Conservation (phyloP, 2,797 vertebrate genomes). For the Sebastes diploproa region DNA sequence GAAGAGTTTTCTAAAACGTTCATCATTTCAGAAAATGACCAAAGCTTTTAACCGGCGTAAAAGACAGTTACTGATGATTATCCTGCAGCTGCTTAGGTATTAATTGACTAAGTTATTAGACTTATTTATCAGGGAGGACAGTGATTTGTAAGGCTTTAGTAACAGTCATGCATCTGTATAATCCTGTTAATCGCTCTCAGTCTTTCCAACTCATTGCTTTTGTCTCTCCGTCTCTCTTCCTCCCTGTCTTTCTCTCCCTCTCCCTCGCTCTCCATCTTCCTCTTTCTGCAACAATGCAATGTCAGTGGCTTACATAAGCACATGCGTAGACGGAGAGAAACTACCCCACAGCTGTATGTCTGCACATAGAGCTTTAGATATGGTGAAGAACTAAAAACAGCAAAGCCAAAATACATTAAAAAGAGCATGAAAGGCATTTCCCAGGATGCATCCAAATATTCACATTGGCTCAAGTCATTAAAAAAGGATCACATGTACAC, state of each 20-base stretch:
- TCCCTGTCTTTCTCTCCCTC: not conserved
- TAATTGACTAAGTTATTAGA: conserved; percentile 44
- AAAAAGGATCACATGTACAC: conserved; percentile 16
- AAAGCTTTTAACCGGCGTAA: not conserved
- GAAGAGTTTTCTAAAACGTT: not conserved
- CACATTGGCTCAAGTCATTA: not conserved
- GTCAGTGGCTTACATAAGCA: conserved; percentile 54
- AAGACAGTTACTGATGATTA: not conserved
- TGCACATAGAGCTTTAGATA: not conserved
- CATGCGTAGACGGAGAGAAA: conserved; percentile 8
- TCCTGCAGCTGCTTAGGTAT: conserved; percentile 8
- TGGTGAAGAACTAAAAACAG: not conserved
- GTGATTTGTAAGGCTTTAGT: conserved; percentile 35
- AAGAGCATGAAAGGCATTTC: not conserved
- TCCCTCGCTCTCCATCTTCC: not conserved
- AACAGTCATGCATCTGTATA: conserved; percentile 43
- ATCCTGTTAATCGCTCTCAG: conserved; percentile 47
- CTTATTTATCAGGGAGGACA: conserved; percentile 23
- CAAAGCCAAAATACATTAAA: not conserved
- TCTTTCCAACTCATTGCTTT: conserved; percentile 12
- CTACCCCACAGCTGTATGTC: not conserved
- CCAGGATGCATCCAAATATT: not conserved
- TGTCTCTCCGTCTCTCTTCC: conserved; percentile 8
- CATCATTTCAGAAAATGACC: not conserved
- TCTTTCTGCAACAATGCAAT: conserved; percentile 13